A percentile compares a stretch with the other conserved stretches of the same genome.
These are phyloP conservation scores for Sphaeramia orbicularis DNA, from an alignment of 2,797 vertebrate genomes.

Conservation along the genomic window DNA sequence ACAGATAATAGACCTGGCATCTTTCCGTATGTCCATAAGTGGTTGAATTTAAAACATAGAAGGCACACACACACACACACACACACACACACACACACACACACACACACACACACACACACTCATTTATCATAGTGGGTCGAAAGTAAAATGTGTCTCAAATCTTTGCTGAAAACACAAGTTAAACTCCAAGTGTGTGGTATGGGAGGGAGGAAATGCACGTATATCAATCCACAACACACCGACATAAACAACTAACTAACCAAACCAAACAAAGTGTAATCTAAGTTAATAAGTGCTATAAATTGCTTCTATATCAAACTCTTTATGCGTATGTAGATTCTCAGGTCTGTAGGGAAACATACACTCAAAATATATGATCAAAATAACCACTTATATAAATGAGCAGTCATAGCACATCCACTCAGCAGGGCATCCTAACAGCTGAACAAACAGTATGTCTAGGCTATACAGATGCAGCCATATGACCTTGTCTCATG, in stretches of 20 bases:
- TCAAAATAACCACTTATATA: slow-evolving; percentile 59
- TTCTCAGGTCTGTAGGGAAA: slow-evolving; percentile 37
- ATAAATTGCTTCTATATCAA: neutral
- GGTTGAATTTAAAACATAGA: slow-evolving; percentile 19
- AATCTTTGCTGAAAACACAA: neutral
- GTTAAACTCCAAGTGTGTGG: neutral
- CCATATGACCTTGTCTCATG: slow-evolving; percentile 65
- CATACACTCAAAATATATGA: slow-evolving; percentile 38
- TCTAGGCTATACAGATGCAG: slow-evolving; percentile 50
- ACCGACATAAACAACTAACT: slow-evolving; percentile 17
- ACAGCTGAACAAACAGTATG: slow-evolving; percentile 38
- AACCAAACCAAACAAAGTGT: slow-evolving; percentile 25
- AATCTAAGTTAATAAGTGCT: neutral
- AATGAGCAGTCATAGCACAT: slow-evolving; percentile 52
- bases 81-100: neutral
- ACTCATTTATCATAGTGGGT: neutral
- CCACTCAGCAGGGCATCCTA: slow-evolving; percentile 36
- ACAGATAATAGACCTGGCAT: slow-evolving; percentile 41
- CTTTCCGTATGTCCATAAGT: slow-evolving; percentile 30
- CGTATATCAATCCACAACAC: slow-evolving; percentile 1
- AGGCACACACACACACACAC: neutral
- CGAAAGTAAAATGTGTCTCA: neutral
- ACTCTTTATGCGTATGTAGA: slow-evolving; percentile 13
- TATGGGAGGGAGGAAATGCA: neutral
- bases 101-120: neutral